These are phyloP conservation scores for Euspilapteryx auroguttella DNA, from an alignment of 2,888 invertebrate species.

Conservation along the genomic window DNA sequence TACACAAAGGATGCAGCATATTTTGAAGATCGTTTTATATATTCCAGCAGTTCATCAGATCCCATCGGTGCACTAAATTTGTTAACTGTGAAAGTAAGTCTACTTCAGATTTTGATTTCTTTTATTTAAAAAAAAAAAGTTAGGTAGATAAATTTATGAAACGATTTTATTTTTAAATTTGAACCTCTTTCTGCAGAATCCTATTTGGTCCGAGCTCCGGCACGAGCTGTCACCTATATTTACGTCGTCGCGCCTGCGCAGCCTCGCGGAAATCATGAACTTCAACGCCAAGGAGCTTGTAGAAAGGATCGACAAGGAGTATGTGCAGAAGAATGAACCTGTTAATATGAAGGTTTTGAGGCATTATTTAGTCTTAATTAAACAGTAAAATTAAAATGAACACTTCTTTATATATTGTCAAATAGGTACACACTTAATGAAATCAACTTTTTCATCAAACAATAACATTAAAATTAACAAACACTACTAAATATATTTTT, in stretches of 20 bases:
- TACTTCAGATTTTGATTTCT: neutral
- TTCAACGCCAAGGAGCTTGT: constrained; percentile 26
- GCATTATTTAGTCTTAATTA: no score
- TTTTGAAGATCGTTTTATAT: constrained; percentile 26
- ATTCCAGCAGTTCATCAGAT: constrained; percentile 19
- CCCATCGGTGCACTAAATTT: constrained; percentile 32
- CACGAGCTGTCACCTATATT: constrained; percentile 33
- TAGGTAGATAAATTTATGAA: no score
- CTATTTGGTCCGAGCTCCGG: constrained; percentile 27
- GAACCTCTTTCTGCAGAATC: constrained; percentile 26
- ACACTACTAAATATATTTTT: no score
- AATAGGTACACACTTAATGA: neutral
- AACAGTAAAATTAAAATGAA: no score
- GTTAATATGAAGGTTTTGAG: constrained; percentile 37
- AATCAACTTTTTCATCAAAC: no score
- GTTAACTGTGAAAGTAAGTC: constrained; percentile 28
- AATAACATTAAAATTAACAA: no score
- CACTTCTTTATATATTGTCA: no score
- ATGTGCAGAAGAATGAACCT: constrained; percentile 18
- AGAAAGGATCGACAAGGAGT: constrained; percentile 23
- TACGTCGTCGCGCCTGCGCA: constrained; percentile 22
- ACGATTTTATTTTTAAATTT: no score
- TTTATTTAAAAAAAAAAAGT: neutral
- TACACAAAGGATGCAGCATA: constrained; percentile 24
- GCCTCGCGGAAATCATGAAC: constrained; percentile 34